phyloP scores from a whole-genome alignment of 2,113 vertebrate species.

The Scalopus aquaticus region DNA sequence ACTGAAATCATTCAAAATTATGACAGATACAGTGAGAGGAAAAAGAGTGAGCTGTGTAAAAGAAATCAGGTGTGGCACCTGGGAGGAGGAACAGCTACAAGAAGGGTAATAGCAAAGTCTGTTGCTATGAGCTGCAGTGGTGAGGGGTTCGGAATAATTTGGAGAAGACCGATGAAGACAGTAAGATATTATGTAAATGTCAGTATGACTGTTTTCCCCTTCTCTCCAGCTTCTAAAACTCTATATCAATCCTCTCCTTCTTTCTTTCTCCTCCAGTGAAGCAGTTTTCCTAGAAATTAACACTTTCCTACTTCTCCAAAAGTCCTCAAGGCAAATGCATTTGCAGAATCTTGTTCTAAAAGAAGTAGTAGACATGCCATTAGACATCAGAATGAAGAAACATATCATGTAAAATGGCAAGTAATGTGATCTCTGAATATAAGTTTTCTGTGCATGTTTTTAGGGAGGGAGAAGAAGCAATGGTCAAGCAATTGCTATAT shows the following conservation, averaged over 20 bases:
- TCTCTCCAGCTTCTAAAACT: not conserved
- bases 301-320: not conserved
- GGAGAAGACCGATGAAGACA: not conserved
- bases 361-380: not conserved
- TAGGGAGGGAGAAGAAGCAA: not conserved
- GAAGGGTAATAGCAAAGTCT: not conserved
- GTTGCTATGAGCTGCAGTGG: not conserved
- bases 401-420: conserved; percentile 19
- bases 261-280: conserved; percentile 1
- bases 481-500: not conserved
- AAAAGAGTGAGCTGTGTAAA: not conserved
- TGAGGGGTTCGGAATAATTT: not conserved
- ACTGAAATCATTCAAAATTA: not conserved
- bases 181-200: not conserved
- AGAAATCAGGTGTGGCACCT: not conserved
- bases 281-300: not conserved
- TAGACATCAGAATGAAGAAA: not conserved
- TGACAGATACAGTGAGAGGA: not conserved
- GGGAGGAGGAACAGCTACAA: not conserved
- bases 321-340: not conserved
- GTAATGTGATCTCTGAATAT: conserved; percentile 1
- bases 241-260: not conserved
- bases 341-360: not conserved
- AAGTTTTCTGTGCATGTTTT: not conserved
- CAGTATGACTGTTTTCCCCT: not conserved